Evolutionary conservation across 2,888 invertebrate species (phyloP).

Genomic region (Pyrochroa serraticornis): DNA sequence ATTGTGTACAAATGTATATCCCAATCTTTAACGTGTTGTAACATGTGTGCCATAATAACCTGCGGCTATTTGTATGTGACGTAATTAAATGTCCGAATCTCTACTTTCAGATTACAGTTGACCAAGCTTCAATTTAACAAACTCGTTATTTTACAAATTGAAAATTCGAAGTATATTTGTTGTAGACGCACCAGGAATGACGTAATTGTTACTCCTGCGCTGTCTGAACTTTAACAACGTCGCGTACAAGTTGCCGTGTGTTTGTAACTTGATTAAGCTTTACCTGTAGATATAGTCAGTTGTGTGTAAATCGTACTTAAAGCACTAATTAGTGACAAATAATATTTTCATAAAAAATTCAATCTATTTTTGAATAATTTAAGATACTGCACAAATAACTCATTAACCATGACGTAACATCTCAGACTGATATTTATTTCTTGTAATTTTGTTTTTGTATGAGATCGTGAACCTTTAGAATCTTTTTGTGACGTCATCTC

Average conservation of each 20-base stretch:
- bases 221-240: no score
- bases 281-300: slow-evolving; percentile 22
- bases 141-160: no score
- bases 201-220: no score
- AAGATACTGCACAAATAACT: slow-evolving; percentile 9
- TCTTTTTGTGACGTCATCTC: not conserved
- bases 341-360: slow-evolving; percentile 22
- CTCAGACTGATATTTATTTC: slow-evolving; percentile 28
- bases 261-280: slow-evolving; percentile 16
- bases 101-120: no score
- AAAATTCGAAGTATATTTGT: no score
- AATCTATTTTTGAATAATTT: slow-evolving; percentile 12
- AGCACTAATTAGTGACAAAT: slow-evolving; percentile 14
- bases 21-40: slow-evolving; percentile 22
- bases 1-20: slow-evolving; percentile 28
- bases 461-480: not conserved
- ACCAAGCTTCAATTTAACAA: no score
- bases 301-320: slow-evolving; percentile 8
- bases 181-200: not conserved
- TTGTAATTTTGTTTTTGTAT: not conserved
- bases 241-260: not conserved
- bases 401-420: slow-evolving; percentile 16
- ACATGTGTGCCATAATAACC: slow-evolving; percentile 27
- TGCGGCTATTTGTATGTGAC: slow-evolving; percentile 1
- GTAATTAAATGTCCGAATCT: no score